Evolutionary conservation across 2,888 invertebrate genomes (phyloP), one percentile per base, ranked within the genome.

Genomic region (Ichneumon xanthorius): DNA sequence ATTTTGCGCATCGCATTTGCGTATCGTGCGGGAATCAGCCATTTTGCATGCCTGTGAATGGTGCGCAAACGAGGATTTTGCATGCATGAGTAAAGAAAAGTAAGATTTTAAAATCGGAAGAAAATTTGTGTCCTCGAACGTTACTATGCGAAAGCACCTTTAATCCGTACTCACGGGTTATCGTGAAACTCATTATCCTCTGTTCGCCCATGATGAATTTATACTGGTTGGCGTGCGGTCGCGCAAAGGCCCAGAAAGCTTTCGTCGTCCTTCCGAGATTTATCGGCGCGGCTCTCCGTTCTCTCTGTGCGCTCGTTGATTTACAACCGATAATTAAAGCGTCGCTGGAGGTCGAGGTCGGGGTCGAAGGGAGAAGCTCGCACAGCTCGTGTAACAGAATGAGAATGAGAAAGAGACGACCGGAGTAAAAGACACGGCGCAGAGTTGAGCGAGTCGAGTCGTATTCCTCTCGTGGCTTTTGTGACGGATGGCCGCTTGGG

Each of bases 281-380:
- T 92, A 93, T 91, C 88, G 91, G 88, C 84, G 85, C 85, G 80
- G 84, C 88, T 87, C 80, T 79, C 63, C 81, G 80, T 61, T 61
- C 50, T 45, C 63, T 86, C 82, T 77, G 75, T 80, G 33, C 81
- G 19, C 75, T 82, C 84, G 87, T 86, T 92, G 92, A 92, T 92
- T 92, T 92, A 92, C 91, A 92, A 89, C 91, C 90, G 90, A 93
- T 92, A 93, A 93, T 93, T 93, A 93, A 93, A 93, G 89, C 91
- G 91, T 89, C 90, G 91, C 91, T 71, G 82, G 72, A 71, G 73
- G 76, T 77, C 79, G 85, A 72, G 82, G 71, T 76, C 67, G 80
- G 80, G 80, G 65, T 73, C 75, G 76, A 71, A 78, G 80, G 84
- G 86, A 81, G 75, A 71, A 71, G 37, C 77, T 76, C 73, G 67